Base-by-base conservation (phyloP, 2,888 invertebrate genomes). In the Rhagophthalmus giganteus region DNA sequence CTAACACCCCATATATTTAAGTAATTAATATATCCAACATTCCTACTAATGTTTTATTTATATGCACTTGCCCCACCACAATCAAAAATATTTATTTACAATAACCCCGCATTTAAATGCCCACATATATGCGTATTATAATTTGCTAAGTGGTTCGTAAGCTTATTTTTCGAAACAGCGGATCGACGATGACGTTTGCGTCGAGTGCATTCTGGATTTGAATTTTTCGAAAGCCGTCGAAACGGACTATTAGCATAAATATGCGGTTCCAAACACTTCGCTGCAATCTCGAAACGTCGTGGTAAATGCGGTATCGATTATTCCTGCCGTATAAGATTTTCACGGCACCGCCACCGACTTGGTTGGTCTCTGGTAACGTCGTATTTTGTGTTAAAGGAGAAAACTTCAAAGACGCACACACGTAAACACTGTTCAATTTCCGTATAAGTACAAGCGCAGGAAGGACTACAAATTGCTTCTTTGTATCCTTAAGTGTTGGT, bases 401-500 rank as follows among this genome's bases (percentile, higher is more conserved):
- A 57, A 57, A 55, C 57, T 46, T 51, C 52, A 47, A 33, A 51
- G 51, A 48, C 35, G 54, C 55, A 48, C 47, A 55, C 49, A 46
- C 59, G 54, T 55, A 57, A 55, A 58, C 39, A 47, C 28, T 44
- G 52, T 54, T 57, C 57, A 54, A 59, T 60, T 59, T 61, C 61
- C 61, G 56, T 61, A 61, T 61, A 61, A 56, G 61, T 58, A 48
- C 55, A 45, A 38, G 46, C 46, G 54, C 59, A 59, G 59, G 60
- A 57, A 61, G 59, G 55, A 62, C 60, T 63, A 63, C 63, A 63
- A 63, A 63, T 63, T 63, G 63, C 54, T 44, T 47, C 44, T 57
- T 59, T 57, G 55, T 55, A 50, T 41, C 55, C 37, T 39, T 50
- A 50, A 50, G 44, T 41, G 47, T 50, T 14, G 30, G 11, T 30